Percentiles rank a stretch among this genome's conserved stretches.
phyloP scores from a whole-genome alignment of 2,888 invertebrate genomes.

The Diarsia brunnea region DNA sequence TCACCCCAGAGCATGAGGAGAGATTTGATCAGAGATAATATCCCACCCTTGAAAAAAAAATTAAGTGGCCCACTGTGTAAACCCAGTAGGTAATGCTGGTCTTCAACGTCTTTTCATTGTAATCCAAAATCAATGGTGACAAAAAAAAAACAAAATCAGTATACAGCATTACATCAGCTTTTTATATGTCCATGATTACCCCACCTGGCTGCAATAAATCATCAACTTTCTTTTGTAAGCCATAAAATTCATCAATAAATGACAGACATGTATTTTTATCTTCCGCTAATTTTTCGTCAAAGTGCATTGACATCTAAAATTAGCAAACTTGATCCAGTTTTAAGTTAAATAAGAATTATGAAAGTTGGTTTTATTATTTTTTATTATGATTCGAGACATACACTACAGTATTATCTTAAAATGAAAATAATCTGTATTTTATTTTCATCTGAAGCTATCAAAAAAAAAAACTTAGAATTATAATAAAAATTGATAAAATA shows the following conservation, averaged over 20 bases:
- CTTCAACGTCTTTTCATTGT: not conserved
- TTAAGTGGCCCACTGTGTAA: constrained; percentile 10
- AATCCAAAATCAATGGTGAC: not conserved
- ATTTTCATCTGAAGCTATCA: not conserved
- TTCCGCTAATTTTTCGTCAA: not conserved
- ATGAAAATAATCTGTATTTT: not conserved
- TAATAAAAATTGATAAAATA: constrained; percentile 10
- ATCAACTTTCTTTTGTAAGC: constrained; percentile 38
- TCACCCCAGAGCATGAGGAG: too few species aligned
- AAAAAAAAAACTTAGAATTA: not conserved
- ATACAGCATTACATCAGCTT: constrained; percentile 16
- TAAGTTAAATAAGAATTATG: not conserved
- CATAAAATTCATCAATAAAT: constrained; percentile 22
- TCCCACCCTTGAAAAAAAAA: too few species aligned
- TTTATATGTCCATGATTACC: constrained; percentile 15
- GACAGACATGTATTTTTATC: constrained; percentile 13
- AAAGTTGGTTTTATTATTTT: not conserved
- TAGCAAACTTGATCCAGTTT: not conserved
- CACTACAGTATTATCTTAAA: not conserved
- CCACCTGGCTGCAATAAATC: constrained; percentile 36
- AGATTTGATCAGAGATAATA: too few species aligned
- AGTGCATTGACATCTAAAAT: constrained; percentile 12
- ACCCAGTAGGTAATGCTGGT: constrained; percentile 6
- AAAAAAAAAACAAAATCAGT: not conserved
- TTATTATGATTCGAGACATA: not conserved